Evolutionary conservation across 2,888 invertebrate species (phyloP).

Genomic region (Epirrita christyi): DNA sequence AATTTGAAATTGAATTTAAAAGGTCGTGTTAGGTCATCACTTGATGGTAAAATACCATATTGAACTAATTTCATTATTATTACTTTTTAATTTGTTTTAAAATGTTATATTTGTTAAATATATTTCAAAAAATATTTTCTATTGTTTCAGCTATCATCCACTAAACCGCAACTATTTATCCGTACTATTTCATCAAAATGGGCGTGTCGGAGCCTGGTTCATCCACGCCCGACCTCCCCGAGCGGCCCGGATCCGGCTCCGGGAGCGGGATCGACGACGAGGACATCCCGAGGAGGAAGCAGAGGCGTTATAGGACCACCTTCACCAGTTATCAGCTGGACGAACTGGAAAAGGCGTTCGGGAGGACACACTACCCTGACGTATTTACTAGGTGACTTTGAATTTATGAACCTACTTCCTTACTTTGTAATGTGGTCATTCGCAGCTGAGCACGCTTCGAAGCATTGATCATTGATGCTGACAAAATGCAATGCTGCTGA

Average conservation of each 20-base stretch:
- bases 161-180: conserved; percentile 25
- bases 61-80: no score
- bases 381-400: conserved; percentile 94
- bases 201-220: conserved; percentile 76
- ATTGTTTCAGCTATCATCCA: conserved; percentile 31
- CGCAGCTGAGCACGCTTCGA: no score
- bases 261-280: conserved; percentile 86
- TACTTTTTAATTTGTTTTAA: no score
- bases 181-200: conserved; percentile 49
- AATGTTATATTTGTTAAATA: background rate
- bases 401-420: no score
- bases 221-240: conserved; percentile 68
- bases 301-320: conserved; percentile 96
- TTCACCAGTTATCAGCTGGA: conserved; percentile 97
- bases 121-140: background rate
- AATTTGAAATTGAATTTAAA: no score
- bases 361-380: conserved; percentile 99
- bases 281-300: conserved; percentile 94
- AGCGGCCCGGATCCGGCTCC: conserved; percentile 72
- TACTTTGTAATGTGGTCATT: no score
- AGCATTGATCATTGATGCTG: no score
- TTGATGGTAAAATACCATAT: no score
- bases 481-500: no score
- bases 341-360: conserved; percentile 98
- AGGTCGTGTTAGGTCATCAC: no score